Evolutionary conservation across 2,888 invertebrate species (phyloP).

Genomic region (Drosophila eohydei): DNA sequence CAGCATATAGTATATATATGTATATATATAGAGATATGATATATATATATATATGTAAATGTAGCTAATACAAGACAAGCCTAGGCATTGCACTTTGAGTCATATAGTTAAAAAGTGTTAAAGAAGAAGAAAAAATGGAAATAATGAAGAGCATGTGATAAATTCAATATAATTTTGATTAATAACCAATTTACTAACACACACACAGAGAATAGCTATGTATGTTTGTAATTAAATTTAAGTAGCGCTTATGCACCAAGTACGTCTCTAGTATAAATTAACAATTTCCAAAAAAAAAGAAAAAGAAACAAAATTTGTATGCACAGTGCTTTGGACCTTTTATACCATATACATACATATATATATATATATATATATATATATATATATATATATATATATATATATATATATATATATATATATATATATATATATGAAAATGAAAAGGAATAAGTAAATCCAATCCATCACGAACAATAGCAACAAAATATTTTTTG

Average conservation of each 20-base stretch:
- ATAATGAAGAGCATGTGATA: conserved; percentile 71
- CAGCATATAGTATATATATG: conserved; percentile 21
- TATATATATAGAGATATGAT: background rate
- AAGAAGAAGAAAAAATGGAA: conserved; percentile 39
- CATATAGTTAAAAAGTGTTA: conserved; percentile 66
- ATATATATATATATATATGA: conserved; percentile 2
- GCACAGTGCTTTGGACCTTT: conserved; percentile 25
- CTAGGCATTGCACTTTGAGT: conserved; percentile 52
- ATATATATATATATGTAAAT: background rate
- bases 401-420: background rate
- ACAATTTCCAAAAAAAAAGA: background rate
- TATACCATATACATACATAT: background rate
- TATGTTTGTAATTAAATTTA: conserved; percentile 42
- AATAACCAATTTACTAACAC: conserved; percentile 66
- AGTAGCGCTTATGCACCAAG: conserved; percentile 43
- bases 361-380: conserved; percentile 1
- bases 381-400: background rate
- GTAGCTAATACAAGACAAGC: conserved; percentile 42
- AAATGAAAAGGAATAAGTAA: background rate
- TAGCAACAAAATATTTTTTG: conserved; percentile 66
- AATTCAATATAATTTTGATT: conserved; percentile 76
- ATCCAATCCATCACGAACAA: conserved; percentile 11
- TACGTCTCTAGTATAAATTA: conserved; percentile 19
- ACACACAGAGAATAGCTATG: conserved; percentile 21
- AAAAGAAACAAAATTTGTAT: conserved; percentile 14